These are phyloP conservation scores for Sebastes minor DNA, from an alignment of 2,797 vertebrate genomes.

Conservation along the genomic window DNA sequence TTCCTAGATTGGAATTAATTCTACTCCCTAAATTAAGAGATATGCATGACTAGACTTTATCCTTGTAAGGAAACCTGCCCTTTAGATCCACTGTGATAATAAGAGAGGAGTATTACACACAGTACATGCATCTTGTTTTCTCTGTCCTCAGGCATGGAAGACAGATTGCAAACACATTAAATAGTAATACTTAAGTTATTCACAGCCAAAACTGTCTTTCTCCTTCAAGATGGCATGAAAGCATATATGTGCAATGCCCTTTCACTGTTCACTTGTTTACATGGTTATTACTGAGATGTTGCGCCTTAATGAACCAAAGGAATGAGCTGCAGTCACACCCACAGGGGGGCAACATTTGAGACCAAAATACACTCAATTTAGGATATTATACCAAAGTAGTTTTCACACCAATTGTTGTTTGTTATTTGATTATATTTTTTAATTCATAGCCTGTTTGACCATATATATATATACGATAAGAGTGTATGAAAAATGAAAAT, in stretches of 20 bases:
- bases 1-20: not conserved
- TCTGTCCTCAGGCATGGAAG: constrained; percentile 68
- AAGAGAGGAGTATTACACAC: not conserved
- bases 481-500: no score
- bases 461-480: no score
- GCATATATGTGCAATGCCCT: not conserved
- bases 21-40: not conserved
- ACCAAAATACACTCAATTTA: constrained; percentile 1
- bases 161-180: constrained; percentile 75
- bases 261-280: not conserved
- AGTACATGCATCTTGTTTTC: constrained; percentile 38
- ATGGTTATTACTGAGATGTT: not conserved
- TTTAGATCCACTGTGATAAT: constrained; percentile 21
- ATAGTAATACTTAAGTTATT: constrained; percentile 66
- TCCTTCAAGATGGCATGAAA: constrained; percentile 17
- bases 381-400: not conserved
- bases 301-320: not conserved
- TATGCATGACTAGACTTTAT: not conserved
- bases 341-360: constrained; percentile 14
- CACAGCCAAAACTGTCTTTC: constrained; percentile 53
- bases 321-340: constrained; percentile 9
- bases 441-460: not conserved
- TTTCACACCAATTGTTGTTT: not conserved
- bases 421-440: not conserved
- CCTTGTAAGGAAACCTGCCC: not conserved